Base-by-base conservation (phyloP, 1,140 invertebrate species). In the Nixonia krombeini region DNA sequence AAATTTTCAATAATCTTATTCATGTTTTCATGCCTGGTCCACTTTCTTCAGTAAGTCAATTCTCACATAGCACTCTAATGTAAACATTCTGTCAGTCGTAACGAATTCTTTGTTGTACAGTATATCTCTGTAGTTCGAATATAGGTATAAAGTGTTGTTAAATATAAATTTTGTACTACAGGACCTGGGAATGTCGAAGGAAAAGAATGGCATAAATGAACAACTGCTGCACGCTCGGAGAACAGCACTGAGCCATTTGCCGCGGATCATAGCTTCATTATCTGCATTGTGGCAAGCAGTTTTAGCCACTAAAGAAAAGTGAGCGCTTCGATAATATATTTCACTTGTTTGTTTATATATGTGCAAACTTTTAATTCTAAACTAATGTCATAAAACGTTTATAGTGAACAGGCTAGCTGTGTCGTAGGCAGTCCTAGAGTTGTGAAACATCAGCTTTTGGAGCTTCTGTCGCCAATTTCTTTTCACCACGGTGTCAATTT, bases 391-490 rank as follows among this genome's bases (percentile, higher is more conserved):
- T n/a, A n/a, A n/a, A 21, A 49, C 69, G 5, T 45, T 72, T 47
- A 28, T 53, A 84, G 82, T 25, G 82, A 85, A 69, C 82, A 83
- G 61, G 77, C 79, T 6, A 84, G 76, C 37, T 83, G 86, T 49
- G 86, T 90, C 0, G 85, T 89, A 17, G 89, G 89, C 28, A 89
- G 86, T 82, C 86, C 87, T 2, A 85, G 91, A 82, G 85, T 90
- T 56, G 89, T 93, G 0, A 90, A 91, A 49, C 90, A 93, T 68
- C 91, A 94, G 63, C 87, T 97, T 17, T 79, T 97, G 44, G 93
- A 95, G 76, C 91, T 96, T 50, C 79, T 97, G 0, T 95, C 93
- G 74, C 95, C 96, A 1, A 91, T 97, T 37, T 94, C 94, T 9
- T 88, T 94, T 29, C 91, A 94, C 76, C 94, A 97, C 81, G 91